Evolutionary conservation across 2,797 vertebrate genomes (phyloP).

Genomic region (Helicolenus hilgendorfi): DNA sequence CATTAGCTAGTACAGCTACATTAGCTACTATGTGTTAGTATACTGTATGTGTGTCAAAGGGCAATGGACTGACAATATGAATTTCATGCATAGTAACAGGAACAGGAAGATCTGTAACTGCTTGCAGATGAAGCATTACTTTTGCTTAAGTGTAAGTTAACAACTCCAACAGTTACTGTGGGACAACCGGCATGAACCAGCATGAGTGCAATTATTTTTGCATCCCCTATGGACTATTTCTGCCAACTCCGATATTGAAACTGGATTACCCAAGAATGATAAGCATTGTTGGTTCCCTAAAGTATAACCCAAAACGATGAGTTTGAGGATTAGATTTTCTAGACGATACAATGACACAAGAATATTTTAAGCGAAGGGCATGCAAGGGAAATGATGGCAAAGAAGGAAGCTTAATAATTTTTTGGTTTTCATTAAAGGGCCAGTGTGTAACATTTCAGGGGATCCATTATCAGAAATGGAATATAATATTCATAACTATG

Average conservation of each 20-base stretch:
- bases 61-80: neutral
- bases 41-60: neutral
- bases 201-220: neutral
- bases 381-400: neutral
- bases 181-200: neutral
- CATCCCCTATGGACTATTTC: neutral
- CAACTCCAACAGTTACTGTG: neutral
- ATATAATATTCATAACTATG: no score
- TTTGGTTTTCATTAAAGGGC: neutral
- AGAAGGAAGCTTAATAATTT: neutral
- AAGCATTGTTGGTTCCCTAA: neutral
- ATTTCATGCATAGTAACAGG: neutral
- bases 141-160: neutral
- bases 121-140: constrained; percentile 3
- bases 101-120: constrained; percentile 6
- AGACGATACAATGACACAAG: neutral
- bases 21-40: neutral
- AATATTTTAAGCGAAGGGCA: neutral
- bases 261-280: neutral
- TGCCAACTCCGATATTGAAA: neutral
- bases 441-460: no score
- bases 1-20: neutral
- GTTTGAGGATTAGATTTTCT: neutral
- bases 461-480: no score
- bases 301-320: neutral